Evolutionary conservation across 2,113 vertebrate species (phyloP).

Genomic region (Erpornis zantholeuca): DNA sequence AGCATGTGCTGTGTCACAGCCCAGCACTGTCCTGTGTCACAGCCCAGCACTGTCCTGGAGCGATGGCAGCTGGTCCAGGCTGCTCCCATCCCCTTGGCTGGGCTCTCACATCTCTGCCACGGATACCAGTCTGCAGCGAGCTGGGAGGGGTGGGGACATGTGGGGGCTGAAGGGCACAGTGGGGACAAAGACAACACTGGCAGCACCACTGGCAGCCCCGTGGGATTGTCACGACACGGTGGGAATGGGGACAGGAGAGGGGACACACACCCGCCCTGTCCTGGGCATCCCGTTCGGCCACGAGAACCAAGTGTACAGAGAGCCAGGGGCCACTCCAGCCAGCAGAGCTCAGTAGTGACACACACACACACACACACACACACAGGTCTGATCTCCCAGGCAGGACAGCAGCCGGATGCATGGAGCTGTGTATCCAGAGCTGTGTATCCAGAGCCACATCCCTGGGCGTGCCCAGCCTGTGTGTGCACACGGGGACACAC

Average conservation of each 20-base stretch:
- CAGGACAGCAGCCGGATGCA: fast-evolving
- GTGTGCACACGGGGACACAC: background rate
- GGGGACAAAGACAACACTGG: fast-evolving
- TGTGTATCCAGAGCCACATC: fast-evolving
- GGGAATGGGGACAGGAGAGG: background rate
- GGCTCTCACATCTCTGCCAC: background rate
- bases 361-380: background rate
- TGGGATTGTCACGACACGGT: fast-evolving
- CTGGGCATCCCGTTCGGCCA: fast-evolving
- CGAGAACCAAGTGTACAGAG: fast-evolving
- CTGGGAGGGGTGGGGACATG: background rate
- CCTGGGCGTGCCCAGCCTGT: background rate
- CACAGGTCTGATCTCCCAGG: background rate
- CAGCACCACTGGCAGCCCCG: fast-evolving
- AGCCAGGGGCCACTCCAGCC: background rate
- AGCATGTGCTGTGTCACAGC: background rate
- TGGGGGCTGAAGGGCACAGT: fast-evolving
- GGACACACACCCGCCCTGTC: fast-evolving
- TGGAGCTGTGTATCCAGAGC: background rate
- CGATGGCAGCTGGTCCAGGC: background rate
- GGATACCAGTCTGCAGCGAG: background rate
- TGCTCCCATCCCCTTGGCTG: fast-evolving
- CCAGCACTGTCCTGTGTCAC: fast-evolving
- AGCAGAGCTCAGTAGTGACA: background rate
- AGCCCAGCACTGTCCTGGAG: background rate